Percentiles rank a stretch among this genome's conserved stretches.
phyloP scores from a whole-genome alignment of 2,113 vertebrate genomes.

The Tricholaema leucomelas region DNA sequence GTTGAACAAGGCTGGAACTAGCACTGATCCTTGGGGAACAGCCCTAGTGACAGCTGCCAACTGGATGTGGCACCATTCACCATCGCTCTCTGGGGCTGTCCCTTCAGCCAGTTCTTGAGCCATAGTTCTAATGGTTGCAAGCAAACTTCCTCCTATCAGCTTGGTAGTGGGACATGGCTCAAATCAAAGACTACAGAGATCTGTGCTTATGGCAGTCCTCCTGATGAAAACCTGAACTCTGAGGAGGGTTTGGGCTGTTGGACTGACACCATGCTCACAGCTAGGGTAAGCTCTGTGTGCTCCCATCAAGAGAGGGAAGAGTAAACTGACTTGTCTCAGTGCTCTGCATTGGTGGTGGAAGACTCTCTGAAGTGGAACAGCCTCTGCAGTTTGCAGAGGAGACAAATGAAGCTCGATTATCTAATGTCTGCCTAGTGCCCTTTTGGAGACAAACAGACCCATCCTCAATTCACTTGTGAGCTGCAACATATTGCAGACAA shows the following conservation, averaged over 20 bases:
- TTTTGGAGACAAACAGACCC: not conserved
- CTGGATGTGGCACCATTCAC: no score
- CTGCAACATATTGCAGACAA: not conserved
- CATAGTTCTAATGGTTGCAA: no score
- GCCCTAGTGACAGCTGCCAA: no score
- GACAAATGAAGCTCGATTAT: not conserved
- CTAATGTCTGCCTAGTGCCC: not conserved
- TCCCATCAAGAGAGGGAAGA: not conserved
- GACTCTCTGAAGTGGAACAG: not conserved
- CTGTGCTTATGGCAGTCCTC: fast-evolving
- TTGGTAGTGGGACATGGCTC: fast-evolving
- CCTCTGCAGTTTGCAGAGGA: not conserved
- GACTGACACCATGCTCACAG: not conserved
- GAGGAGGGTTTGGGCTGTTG: fast-evolving
- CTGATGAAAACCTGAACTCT: not conserved
- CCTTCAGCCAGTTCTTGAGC: no score
- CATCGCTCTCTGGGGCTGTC: no score
- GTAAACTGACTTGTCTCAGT: not conserved
- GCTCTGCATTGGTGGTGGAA: not conserved
- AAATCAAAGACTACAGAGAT: no score
- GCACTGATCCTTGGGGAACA: no score
- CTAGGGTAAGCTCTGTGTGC: fast-evolving
- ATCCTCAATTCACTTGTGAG: not conserved
- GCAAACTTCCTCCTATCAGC: not conserved
- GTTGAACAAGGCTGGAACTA: no score